phyloP scores from a whole-genome alignment of 2,113 vertebrate species.

The Synodontis membranacea region DNA sequence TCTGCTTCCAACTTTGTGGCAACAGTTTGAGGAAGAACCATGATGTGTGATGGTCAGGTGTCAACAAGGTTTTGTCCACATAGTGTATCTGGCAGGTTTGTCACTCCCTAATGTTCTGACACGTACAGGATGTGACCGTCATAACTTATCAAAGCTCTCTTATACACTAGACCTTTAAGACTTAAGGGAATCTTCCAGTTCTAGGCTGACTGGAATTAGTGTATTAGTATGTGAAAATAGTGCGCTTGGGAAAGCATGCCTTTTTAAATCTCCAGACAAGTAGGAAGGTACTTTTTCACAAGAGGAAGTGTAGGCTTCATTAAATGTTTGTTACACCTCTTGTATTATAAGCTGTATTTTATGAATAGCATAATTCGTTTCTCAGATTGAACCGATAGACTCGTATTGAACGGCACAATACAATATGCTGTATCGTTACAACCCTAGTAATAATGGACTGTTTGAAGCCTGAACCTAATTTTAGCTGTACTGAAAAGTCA shows the following conservation, averaged over 20 bases:
- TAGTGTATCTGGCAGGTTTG: not conserved
- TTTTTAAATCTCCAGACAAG: not conserved
- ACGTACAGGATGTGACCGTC: not conserved
- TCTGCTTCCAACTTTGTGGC: no score
- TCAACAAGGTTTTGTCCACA: no score
- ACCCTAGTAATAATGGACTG: slow-evolving; percentile 25
- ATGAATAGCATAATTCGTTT: not conserved
- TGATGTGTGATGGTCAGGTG: no score
- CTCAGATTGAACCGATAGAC: not conserved
- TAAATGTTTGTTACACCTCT: not conserved
- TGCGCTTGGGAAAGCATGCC: not conserved
- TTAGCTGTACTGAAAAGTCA: slow-evolving; percentile 45
- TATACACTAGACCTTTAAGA: not conserved
- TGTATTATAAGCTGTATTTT: not conserved
- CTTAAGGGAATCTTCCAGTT: not conserved
- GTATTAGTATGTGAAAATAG: no score
- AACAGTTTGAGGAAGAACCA: no score
- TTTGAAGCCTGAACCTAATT: slow-evolving; percentile 46
- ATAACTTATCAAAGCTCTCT: not conserved
- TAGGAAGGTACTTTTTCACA: not conserved
- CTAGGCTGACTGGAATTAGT: not conserved
- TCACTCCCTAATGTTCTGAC: not conserved
- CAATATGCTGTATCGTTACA: not conserved
- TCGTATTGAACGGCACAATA: not conserved
- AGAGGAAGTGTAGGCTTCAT: not conserved